Evolutionary conservation across 1,140 invertebrate species (phyloP), one percentile per base, ranked within the genome.

Genomic region (Mercenaria mercenaria): DNA sequence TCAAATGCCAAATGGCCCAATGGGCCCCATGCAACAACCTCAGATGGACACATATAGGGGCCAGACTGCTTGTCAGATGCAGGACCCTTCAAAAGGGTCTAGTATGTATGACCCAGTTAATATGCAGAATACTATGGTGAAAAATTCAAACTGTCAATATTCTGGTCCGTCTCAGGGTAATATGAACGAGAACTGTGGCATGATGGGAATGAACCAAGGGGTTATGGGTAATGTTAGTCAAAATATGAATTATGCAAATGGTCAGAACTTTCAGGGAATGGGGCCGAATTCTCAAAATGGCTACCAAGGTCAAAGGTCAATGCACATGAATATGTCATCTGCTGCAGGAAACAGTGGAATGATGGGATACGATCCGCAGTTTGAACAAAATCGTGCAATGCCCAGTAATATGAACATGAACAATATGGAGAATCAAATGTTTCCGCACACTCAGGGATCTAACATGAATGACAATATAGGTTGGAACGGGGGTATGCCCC

Each of bases 121-220:
- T 29, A 88, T 84, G 67, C 88, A 89, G 43, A 89, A 89, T 39
- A 39, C 50, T 18, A 43, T 89, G 26, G 64, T 83, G 50, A 83
- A 89, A 72, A 76, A 77, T 74, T 37, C 41, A 26, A 89, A 89
- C 34, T 89, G 88, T 59, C 88, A 83, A 34, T 89, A 39, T 64
- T 77, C 79, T 80, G 85, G 85, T 72, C 88, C 61, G n/a, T 34
- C 76, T 47, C 91, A 88, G 76, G 87, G 86, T 52, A 91, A 91
- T 76, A 88, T 92, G 87, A 91, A 92, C 59, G 88, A 90, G 43
- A 91, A 88, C 76, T 93, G 91, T 91, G 85, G 88, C 26, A 91
- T 86, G 80, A 91, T 93, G 91, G 88, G 88, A 76, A 89, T 89
- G 79, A 67, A 85, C 26, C 86, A 88, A 84, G 88, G 81, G 34